phyloP scores from a whole-genome alignment of 1,140 invertebrate genomes.

The Micrasema minimum region DNA sequence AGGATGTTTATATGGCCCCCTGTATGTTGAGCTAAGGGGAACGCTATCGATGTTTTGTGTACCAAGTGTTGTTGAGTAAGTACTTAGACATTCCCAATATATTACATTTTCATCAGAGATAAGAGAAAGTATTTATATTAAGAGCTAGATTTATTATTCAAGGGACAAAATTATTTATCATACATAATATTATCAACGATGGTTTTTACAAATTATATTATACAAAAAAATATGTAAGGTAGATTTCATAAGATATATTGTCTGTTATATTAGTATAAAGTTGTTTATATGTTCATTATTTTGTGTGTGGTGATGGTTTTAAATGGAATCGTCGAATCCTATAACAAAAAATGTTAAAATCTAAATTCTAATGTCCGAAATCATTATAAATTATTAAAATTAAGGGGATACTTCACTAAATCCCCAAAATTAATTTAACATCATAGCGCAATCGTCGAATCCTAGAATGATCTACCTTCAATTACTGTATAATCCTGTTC shows the following conservation, averaged over 20 bases:
- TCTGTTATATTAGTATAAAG: constrained; percentile 32
- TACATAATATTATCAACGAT: constrained; percentile 50
- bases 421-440: too few species aligned
- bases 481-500: too few species aligned
- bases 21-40: background rate
- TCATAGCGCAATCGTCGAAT: constrained; percentile 55
- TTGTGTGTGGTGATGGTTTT: constrained; percentile 25
- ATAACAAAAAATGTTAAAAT: too few species aligned
- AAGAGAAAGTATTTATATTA: constrained; percentile 50
- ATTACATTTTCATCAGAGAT: constrained; percentile 45
- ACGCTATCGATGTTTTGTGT: constrained; percentile 32
- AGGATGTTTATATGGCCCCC: background rate
- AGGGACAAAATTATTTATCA: constrained; percentile 46
- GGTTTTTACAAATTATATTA: constrained; percentile 51
- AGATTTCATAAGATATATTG: constrained; percentile 45
- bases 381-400: background rate
- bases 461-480: too few species aligned
- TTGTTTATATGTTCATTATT: constrained; percentile 13
- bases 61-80: constrained; percentile 45
- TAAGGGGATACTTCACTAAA: too few species aligned
- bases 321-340: constrained; percentile 1
- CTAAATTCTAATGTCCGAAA: too few species aligned
- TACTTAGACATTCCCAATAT: constrained; percentile 54
- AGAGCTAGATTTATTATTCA: constrained; percentile 43
- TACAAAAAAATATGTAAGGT: constrained; percentile 41